Evolutionary conservation across 2,888 invertebrate species (phyloP), one percentile per base, ranked within the genome.

Genomic region (Drosophila nigricruria): DNA sequence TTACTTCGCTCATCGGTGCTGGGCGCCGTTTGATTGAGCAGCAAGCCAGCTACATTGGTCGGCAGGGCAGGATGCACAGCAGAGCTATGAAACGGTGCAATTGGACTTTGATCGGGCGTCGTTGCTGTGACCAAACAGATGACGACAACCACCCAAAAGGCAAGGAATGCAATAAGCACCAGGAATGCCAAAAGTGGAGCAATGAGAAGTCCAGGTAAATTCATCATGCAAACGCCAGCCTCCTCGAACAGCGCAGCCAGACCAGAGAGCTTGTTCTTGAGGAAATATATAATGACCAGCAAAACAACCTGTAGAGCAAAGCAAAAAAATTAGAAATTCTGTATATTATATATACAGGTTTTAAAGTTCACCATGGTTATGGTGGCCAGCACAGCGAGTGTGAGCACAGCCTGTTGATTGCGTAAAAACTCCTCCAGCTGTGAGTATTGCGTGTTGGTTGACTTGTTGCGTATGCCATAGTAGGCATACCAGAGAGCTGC

Each of bases 401-500:
- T 95, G 40, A 98, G 94, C 91, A 98, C 97, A 0, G 97, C 97
- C 68, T 95, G 95, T 93, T 98, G 97, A 92, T 98, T 98, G 89
- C 96, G 95, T 36, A 96, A 94, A 59, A 97, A 96, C 93, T 98
- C 97, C 92, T 96, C 95, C 61, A 98, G 93, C 65, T 94, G 86
- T 53, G 93, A 92, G 40, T 90, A 88, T 63, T 92, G 90, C 0
- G 79, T 64, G 40, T 83, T 88, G 0, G 77, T 10, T 2, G 84
- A 60, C 47, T 91, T 91, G 69, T 94, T 94, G 82, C 95, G 96
- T 40, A 97, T 94, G 83, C 96, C 96, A 83, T 95, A 94, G 90
- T 97, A 98, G 1, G 97, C 97, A 94, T 96, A 97, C 98, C 98
- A 98, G 20, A 98, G 93, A 36, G 97, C 94, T 16, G 93, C 95